Percentiles rank a stretch among this genome's conserved stretches.
Evolutionary conservation across 2,888 invertebrate species (phyloP).

Genomic region (Eristalinus sepulchralis): DNA sequence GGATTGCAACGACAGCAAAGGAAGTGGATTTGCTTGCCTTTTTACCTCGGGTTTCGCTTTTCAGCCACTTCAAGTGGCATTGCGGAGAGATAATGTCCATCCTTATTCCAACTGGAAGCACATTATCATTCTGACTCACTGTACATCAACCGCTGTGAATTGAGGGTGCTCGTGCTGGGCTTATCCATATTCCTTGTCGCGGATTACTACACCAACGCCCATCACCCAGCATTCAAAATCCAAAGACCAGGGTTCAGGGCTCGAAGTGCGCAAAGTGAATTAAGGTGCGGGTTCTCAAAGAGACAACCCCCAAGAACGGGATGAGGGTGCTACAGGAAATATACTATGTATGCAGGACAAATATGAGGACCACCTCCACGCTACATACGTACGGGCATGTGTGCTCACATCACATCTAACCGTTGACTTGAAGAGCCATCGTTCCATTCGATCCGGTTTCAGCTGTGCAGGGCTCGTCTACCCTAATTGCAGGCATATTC

Average conservation of each 20-base stretch:
- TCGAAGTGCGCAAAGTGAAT: not conserved
- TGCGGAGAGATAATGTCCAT: not conserved
- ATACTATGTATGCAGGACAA: not conserved
- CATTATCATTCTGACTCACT: constrained; percentile 25
- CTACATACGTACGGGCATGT: not conserved
- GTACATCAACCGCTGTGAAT: not conserved
- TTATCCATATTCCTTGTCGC: not conserved
- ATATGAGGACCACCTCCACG: not conserved
- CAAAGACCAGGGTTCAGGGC: not conserved
- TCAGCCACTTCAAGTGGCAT: not conserved
- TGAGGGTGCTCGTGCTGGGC: not conserved
- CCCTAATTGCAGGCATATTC: constrained; percentile 46
- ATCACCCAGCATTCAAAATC: constrained; percentile 1
- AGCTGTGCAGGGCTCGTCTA: constrained; percentile 19
- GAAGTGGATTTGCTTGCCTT: not conserved
- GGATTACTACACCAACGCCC: not conserved
- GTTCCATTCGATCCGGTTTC: constrained; percentile 13
- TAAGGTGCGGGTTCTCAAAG: not conserved
- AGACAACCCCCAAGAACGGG: not conserved
- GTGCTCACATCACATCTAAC: not conserved
- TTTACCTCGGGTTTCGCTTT: not conserved
- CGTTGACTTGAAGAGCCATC: constrained; percentile 14
- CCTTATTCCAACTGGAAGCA: constrained; percentile 30
- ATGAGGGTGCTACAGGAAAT: not conserved
- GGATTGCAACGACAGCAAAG: not conserved